Conservation (phyloP, 2,888 invertebrate species). For the Punctoribates punctum region DNA sequence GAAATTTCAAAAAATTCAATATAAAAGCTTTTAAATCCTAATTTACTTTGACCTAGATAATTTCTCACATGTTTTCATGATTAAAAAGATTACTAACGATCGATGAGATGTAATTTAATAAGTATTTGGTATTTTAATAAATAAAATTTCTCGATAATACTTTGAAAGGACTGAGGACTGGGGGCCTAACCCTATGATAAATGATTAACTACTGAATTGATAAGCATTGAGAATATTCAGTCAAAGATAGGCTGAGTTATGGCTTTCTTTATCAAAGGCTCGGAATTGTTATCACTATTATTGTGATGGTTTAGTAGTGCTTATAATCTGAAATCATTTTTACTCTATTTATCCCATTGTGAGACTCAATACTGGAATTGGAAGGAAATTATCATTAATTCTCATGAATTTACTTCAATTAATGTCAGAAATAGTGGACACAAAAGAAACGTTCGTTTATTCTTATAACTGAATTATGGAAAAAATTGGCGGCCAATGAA, state of each 20-base stretch:
- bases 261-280: neutral
- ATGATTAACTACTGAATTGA: neutral
- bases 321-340: neutral
- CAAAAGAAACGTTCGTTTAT: too few relatives aligned
- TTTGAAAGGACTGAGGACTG: too few relatives aligned
- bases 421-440: neutral
- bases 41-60: too few relatives aligned
- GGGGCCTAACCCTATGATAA: neutral
- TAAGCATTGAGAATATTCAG: neutral
- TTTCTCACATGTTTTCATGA: too few relatives aligned
- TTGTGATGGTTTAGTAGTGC: neutral
- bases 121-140: too few relatives aligned
- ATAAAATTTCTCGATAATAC: too few relatives aligned
- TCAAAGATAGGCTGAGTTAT: neutral
- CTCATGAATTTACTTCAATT: neutral
- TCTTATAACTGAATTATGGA: too few relatives aligned
- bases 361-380: neutral
- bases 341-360: neutral
- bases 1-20: too few relatives aligned
- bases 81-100: too few relatives aligned
- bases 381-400: conserved; percentile 5
- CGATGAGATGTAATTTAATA: too few relatives aligned
- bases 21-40: too few relatives aligned
- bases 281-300: neutral
- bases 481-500: too few relatives aligned